phyloP scores from a whole-genome alignment of 2,113 vertebrate genomes.

The Cavia porcellus region DNA sequence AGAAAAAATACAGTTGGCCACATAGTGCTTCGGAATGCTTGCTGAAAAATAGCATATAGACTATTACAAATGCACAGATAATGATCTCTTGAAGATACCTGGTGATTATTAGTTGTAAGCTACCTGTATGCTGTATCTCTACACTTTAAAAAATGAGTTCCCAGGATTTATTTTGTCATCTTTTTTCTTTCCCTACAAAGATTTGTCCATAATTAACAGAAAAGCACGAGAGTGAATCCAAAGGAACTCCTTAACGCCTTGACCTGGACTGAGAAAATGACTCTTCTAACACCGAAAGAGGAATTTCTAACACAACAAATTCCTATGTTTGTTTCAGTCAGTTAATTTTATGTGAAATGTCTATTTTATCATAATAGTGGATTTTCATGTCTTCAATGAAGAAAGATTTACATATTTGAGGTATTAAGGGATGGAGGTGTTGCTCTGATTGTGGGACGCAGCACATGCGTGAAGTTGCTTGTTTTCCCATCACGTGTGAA shows the following conservation, averaged over 20 bases:
- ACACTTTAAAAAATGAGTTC: background rate
- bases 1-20: background rate
- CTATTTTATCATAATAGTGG: background rate
- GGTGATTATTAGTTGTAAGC: background rate
- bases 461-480: background rate
- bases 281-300: background rate
- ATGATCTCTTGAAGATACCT: background rate
- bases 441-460: fast-evolving
- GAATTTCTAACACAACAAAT: background rate
- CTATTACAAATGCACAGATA: background rate
- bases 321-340: background rate
- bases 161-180: background rate
- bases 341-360: background rate
- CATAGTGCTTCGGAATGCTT: background rate
- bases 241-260: background rate
- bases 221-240: background rate
- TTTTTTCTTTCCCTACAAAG: background rate
- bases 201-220: background rate
- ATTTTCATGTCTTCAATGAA: background rate
- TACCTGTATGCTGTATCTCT: background rate
- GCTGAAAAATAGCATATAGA: background rate
- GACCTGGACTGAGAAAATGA: background rate
- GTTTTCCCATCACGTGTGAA: background rate
- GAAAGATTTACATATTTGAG: background rate
- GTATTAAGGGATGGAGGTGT: background rate